A percentile compares a stretch with the other conserved stretches of the same genome.
Conservation (phyloP, 2,113 vertebrate genomes). For the Aptenodytes forsteri region DNA sequence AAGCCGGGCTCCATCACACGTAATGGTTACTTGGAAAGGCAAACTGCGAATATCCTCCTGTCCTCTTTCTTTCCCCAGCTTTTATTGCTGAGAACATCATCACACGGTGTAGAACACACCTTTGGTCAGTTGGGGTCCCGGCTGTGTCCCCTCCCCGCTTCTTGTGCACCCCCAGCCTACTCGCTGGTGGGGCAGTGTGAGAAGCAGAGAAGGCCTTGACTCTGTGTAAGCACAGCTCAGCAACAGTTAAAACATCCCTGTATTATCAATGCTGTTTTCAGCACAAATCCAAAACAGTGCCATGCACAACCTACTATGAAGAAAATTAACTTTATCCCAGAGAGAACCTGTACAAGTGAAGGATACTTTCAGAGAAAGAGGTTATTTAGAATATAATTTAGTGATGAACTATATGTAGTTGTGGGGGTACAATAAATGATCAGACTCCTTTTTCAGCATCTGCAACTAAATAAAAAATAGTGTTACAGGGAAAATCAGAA, state of each 20-base stretch:
- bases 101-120: neutral
- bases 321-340: neutral
- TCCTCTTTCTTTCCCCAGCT: neutral
- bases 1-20: fast-evolving
- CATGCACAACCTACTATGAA: neutral
- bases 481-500: neutral
- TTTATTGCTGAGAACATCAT: neutral
- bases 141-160: neutral
- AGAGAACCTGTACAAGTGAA: neutral
- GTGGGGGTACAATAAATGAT: neutral
- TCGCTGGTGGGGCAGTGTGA: neutral
- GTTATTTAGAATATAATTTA: neutral
- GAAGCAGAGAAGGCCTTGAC: neutral
- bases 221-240: neutral
- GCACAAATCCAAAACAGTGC: neutral
- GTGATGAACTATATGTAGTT: neutral
- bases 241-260: neutral
- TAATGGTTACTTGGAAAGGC: neutral
- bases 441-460: neutral
- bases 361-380: neutral
- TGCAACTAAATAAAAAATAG: neutral
- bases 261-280: neutral
- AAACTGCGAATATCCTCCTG: neutral
- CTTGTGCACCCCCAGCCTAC: neutral
- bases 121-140: neutral